Evolutionary conservation across 1,140 invertebrate species (phyloP).

Genomic region (Agrypnia vestita): DNA sequence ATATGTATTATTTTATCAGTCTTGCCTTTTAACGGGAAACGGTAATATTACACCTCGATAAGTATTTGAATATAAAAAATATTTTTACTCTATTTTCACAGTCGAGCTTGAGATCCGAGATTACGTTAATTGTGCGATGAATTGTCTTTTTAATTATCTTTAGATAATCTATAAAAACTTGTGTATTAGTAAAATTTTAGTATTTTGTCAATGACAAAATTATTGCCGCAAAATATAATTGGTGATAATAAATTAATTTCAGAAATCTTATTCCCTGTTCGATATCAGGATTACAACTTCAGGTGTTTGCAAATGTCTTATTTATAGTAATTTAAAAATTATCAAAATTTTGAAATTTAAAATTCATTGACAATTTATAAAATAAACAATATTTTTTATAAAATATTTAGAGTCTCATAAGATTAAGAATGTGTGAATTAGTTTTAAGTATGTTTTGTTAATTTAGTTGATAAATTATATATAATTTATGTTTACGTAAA

Average conservation of each 20-base stretch:
- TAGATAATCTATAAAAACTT: neutral
- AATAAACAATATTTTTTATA: neutral
- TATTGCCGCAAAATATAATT: neutral
- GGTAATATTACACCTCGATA: neutral
- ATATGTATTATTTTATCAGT: neutral
- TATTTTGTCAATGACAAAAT: neutral
- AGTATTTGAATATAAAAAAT: neutral
- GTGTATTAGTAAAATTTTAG: neutral
- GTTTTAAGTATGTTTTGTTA: slow-evolving; percentile 13
- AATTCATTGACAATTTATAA: neutral
- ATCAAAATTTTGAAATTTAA: neutral
- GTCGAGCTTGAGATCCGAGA: too few species aligned
- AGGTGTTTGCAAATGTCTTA: neutral
- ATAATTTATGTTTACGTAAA: too few species aligned
- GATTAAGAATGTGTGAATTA: neutral
- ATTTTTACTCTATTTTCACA: neutral
- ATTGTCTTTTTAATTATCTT: neutral
- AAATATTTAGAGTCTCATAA: slow-evolving; percentile 2
- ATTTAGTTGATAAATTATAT: too few species aligned
- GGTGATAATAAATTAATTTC: neutral
- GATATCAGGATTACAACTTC: neutral
- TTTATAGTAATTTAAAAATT: neutral
- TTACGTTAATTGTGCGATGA: neutral
- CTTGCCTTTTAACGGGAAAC: neutral
- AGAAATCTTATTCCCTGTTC: neutral